Conservation (phyloP, 2,888 invertebrate species). For the Apamea monoglypha region DNA sequence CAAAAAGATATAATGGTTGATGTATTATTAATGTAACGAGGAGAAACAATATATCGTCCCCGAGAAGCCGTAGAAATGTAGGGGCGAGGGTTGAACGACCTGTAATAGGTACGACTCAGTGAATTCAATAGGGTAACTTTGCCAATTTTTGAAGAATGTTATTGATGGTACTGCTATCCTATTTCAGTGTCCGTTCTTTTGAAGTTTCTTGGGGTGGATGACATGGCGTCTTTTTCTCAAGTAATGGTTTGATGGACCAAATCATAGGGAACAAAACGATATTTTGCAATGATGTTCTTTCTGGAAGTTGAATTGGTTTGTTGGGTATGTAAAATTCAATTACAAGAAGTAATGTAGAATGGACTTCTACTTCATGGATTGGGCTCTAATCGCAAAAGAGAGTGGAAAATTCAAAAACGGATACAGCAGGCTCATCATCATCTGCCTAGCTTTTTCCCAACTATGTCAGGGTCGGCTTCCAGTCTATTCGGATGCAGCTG, state of each 20-base stretch:
- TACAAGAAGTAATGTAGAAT: background rate
- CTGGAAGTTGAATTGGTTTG: background rate
- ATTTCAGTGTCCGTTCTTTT: constrained; percentile 35
- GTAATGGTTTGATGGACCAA: background rate
- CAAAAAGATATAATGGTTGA: constrained; percentile 47
- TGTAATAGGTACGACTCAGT: constrained; percentile 34
- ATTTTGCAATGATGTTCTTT: background rate
- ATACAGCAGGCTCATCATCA: too few species aligned
- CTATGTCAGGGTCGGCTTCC: too few species aligned
- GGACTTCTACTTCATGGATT: too few species aligned
- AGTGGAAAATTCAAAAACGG: too few species aligned
- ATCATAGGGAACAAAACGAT: background rate
- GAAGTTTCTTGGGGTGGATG: constrained; percentile 17
- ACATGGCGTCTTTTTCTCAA: background rate
- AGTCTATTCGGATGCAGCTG: too few species aligned
- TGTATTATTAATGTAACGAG: constrained; percentile 53
- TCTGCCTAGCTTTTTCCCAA: too few species aligned
- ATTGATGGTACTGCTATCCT: constrained; percentile 33
- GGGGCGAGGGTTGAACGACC: constrained; percentile 63
- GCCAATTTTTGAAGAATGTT: constrained; percentile 51
- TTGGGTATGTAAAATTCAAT: background rate
- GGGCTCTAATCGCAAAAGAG: too few species aligned
- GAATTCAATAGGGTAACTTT: constrained; percentile 55
- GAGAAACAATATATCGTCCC: constrained; percentile 53
- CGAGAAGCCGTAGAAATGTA: constrained; percentile 60